Evolutionary conservation across 2,888 invertebrate genomes (phyloP).

Genomic region (Dyspetes luteomarginatus): DNA sequence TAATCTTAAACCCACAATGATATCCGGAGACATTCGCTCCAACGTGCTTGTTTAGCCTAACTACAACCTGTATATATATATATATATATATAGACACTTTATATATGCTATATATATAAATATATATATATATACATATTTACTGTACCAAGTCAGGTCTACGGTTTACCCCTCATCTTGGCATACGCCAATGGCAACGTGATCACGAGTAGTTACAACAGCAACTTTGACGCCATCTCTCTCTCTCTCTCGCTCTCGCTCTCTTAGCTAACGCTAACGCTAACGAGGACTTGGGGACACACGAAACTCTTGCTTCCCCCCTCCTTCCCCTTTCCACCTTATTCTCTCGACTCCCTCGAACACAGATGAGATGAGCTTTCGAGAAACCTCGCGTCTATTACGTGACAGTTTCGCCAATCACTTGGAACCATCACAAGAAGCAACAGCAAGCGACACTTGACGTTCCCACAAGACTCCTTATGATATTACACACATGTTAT

Average conservation of each 20-base stretch:
- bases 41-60: constrained; percentile 25
- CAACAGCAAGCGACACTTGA: constrained; percentile 22
- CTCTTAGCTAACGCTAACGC: constrained; percentile 9
- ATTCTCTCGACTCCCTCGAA: neutral
- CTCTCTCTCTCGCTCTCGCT: neutral
- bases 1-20: constrained; percentile 25
- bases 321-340: neutral
- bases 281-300: constrained; percentile 39
- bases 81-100: too few relatives aligned
- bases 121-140: too few relatives aligned
- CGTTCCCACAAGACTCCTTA: neutral
- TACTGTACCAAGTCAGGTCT: neutral
- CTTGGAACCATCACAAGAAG: neutral
- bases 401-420: constrained; percentile 29
- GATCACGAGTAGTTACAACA: constrained; percentile 46
- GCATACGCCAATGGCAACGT: constrained; percentile 24
- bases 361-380: neutral
- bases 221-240: constrained; percentile 17
- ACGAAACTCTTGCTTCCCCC: neutral
- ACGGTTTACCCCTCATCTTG: constrained; percentile 23
- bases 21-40: constrained; percentile 15
- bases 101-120: neutral
- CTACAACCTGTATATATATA: neutral
- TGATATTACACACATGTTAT: constrained; percentile 10
- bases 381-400: constrained; percentile 13